Base-by-base conservation (phyloP, 2,113 vertebrate species). In the Struthio camelus region DNA sequence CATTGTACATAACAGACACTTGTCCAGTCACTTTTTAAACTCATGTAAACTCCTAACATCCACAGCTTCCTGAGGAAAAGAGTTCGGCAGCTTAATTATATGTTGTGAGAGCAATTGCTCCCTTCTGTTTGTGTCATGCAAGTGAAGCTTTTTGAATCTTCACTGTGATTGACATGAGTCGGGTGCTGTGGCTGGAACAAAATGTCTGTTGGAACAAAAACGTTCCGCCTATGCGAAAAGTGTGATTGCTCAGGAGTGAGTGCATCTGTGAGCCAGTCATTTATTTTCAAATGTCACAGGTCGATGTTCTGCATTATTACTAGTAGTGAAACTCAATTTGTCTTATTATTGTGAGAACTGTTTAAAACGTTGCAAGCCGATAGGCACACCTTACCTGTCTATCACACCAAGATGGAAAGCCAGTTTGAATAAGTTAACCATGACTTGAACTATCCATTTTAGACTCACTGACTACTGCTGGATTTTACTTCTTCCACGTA, bases 361-460 rank as follows among this genome's bases (percentile, higher is more conserved):
- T 80, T 94, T 83, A 82, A 95, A 89, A 93, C 62, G 89, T 93
- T 0, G 27, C 36, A 89, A 34, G 20, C 20, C 59, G 66, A 73
- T 77, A 93, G 90, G 82, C 90, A 88, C 66, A 91, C 83, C n/a
- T 0, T 95, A 70, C 71, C 90, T 94, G 94, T 87, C 96, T 85
- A 80, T 95, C 94, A 96, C 76, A 71, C 50, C 53, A 85, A 90
- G 90, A 93, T 4, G 30, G 79, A 93, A 96, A 94, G 46, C 67
- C 85, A 80, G 66, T 96, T 93, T 91, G 90, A 96, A 97, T 95
- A 96, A 96, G 90, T 97, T 95, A 97, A 62, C 75, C 67, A 88
- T 78, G 64, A 85, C 75, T 80, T 64, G 65, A 95, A 73, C 59
- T 67, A 90, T 94, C 67, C 34, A 64, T 96, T 94, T 95, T 79